Percentiles rank a stretch among this genome's conserved stretches.
Conservation (phyloP, 2,113 vertebrate species). For the Microtus montanus region DNA sequence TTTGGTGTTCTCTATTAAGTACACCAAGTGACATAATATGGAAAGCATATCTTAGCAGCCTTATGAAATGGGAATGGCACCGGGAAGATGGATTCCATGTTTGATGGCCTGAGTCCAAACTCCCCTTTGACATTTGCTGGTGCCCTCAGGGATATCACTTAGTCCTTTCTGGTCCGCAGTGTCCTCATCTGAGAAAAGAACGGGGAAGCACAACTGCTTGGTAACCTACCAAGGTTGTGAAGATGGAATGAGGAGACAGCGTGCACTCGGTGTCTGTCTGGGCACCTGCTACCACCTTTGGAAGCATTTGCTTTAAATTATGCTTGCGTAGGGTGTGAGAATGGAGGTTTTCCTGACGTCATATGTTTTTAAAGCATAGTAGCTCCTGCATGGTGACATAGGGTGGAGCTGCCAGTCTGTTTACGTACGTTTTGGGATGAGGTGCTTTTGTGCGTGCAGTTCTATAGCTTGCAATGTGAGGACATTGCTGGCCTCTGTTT, state of each 20-base stretch:
- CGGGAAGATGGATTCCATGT: background rate
- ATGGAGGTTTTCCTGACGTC: background rate
- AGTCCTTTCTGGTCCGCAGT: background rate
- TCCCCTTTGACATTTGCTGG: background rate
- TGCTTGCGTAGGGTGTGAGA: background rate
- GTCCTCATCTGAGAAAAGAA: background rate
- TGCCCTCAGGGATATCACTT: background rate
- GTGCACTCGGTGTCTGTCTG: background rate
- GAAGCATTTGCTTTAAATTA: background rate
- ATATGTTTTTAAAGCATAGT: background rate
- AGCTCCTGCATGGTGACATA: background rate
- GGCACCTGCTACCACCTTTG: background rate
- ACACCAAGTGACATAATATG: background rate
- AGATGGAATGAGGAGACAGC: background rate
- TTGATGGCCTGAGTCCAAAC: background rate
- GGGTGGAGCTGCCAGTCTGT: constrained; percentile 45
- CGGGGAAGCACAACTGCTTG: background rate
- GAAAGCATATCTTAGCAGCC: background rate
- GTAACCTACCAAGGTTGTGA: background rate
- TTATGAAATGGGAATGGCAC: background rate
- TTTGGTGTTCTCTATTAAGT: constrained; percentile 50
- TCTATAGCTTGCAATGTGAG: background rate
- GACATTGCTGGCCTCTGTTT: background rate
- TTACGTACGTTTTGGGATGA: constrained; percentile 7
- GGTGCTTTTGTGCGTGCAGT: background rate